Conservation (phyloP, 2,797 vertebrate genomes). For the Karalla daura region DNA sequence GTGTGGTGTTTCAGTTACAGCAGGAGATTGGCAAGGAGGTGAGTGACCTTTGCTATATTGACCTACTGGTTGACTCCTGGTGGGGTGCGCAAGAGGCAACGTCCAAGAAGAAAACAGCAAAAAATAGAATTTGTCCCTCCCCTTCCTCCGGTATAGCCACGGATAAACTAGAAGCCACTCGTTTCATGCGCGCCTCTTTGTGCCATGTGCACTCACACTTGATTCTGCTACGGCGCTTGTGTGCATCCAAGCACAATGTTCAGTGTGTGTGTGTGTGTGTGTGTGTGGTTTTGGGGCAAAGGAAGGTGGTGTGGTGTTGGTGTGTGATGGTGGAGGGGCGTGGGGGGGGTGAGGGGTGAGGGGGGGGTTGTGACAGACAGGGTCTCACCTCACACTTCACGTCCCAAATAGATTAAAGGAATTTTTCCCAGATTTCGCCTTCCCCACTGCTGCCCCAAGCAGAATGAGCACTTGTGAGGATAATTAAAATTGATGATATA, state of each 20-base stretch:
- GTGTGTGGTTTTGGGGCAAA: slow-evolving; percentile 15
- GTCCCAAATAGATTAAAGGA: slow-evolving; percentile 78
- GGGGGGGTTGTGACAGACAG: slow-evolving; percentile 71
- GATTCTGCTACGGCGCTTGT: slow-evolving; percentile 13
- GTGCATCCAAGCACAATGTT: slow-evolving; percentile 21
- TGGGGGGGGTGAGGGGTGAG: not conserved
- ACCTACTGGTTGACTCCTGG: slow-evolving; percentile 69
- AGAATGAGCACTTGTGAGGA: slow-evolving; percentile 76
- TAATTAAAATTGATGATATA: slow-evolving; percentile 86
- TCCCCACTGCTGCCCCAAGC: slow-evolving; percentile 70
- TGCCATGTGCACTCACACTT: not conserved
- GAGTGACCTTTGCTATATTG: slow-evolving; percentile 80
- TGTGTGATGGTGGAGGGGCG: not conserved
- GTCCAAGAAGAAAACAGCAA: slow-evolving; percentile 23
- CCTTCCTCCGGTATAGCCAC: not conserved
- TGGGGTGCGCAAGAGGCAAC: slow-evolving; percentile 46
- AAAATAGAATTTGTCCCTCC: not conserved
- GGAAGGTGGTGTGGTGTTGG: slow-evolving; percentile 12
- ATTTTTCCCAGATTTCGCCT: slow-evolving; percentile 65
- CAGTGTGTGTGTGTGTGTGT: not conserved
- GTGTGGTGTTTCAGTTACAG: slow-evolving; percentile 77
- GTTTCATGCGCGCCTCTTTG: not conserved
- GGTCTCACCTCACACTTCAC: slow-evolving; percentile 79
- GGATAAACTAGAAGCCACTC: not conserved
- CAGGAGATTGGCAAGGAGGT: slow-evolving; percentile 72